Evolutionary conservation across 1,140 invertebrate genomes (phyloP).

Genomic region (Laupala kohalensis): DNA sequence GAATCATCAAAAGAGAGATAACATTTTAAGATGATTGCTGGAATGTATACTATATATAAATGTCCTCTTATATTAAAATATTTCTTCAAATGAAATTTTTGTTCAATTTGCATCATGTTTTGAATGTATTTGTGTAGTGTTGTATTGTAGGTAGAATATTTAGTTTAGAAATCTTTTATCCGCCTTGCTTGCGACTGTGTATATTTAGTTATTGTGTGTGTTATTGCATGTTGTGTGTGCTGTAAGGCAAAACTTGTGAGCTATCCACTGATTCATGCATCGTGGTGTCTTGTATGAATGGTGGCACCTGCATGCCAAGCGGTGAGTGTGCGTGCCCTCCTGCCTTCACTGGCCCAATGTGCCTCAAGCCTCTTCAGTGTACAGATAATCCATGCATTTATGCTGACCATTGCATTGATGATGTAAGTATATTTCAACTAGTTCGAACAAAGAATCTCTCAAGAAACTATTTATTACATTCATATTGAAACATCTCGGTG

Average conservation of each 20-base stretch:
- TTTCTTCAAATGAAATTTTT: too few relatives aligned
- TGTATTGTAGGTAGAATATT: too few relatives aligned
- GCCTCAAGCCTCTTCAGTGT: constrained; percentile 32
- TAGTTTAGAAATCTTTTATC: background rate
- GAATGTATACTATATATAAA: too few relatives aligned
- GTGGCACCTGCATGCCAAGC: constrained; percentile 41
- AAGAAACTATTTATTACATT: too few relatives aligned
- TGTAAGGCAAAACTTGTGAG: constrained; percentile 38
- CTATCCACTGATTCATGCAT: constrained; percentile 23
- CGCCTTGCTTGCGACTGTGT: background rate
- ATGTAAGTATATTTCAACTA: constrained; percentile 36
- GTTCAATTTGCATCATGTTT: too few relatives aligned
- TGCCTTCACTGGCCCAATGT: constrained; percentile 40
- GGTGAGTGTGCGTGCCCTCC: constrained; percentile 34
- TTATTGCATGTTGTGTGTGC: constrained; percentile 18
- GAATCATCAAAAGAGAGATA: too few relatives aligned
- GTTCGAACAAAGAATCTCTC: too few relatives aligned
- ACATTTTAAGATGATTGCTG: too few relatives aligned
- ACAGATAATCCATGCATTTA: constrained; percentile 39
- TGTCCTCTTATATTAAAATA: too few relatives aligned
- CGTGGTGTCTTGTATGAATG: constrained; percentile 41
- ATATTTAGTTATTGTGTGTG: background rate
- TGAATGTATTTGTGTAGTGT: constrained; percentile 3
- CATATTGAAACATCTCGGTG: too few relatives aligned
- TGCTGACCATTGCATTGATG: constrained; percentile 40